phyloP scores from a whole-genome alignment of 2,113 vertebrate genomes.

The Gallinago media region DNA sequence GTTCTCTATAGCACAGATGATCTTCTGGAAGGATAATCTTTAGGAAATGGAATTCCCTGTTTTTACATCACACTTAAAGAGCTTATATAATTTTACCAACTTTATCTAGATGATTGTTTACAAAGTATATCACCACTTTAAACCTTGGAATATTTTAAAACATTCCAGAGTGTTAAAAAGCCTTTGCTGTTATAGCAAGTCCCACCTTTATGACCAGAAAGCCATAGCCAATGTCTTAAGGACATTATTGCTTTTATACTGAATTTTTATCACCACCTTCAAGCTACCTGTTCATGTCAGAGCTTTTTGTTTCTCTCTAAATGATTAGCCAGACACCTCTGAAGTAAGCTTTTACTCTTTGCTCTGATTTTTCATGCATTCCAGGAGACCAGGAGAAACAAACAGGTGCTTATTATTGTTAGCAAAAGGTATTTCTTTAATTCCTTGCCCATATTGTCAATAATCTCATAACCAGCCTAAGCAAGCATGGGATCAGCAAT shows the following conservation, averaged over 20 bases:
- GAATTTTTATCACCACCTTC: neutral
- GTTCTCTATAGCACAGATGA: neutral
- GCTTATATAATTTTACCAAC: neutral
- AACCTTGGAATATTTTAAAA: neutral
- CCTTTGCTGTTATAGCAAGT: neutral
- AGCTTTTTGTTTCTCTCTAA: neutral
- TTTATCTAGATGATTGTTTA: neutral
- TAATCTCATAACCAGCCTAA: neutral
- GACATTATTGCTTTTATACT: neutral
- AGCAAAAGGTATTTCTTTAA: too few species aligned
- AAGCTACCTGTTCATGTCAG: neutral
- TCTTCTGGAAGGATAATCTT: neutral
- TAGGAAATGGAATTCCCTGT: neutral
- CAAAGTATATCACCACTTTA: neutral
- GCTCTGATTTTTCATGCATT: neutral
- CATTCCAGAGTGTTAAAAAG: neutral
- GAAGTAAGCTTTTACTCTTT: neutral
- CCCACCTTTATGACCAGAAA: neutral
- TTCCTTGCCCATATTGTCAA: rapidly evolving
- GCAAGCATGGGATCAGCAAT: neutral
- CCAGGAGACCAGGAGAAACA: too few species aligned
- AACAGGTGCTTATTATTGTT: too few species aligned
- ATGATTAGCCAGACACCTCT: neutral
- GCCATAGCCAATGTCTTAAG: neutral
- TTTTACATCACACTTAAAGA: neutral